These are phyloP conservation scores for Ramazzottius varieornatus DNA, from an alignment of 2,888 invertebrate species.

Conservation along the genomic window DNA sequence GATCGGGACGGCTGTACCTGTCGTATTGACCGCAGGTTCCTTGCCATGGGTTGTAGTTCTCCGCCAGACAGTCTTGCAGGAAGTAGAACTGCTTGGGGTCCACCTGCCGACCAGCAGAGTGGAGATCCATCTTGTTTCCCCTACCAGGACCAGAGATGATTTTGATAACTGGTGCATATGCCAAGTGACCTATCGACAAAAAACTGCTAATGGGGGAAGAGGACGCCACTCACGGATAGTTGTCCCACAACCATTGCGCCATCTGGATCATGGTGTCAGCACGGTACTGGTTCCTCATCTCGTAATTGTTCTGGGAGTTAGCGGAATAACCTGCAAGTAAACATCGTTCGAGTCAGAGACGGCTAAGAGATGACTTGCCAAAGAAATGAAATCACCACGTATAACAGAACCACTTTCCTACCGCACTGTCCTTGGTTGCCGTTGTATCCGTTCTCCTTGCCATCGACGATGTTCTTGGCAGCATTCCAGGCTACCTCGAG, in stretches of 20 bases:
- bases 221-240: conserved; percentile 1
- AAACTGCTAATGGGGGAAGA: no score
- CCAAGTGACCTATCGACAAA: no score
- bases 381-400: neutral
- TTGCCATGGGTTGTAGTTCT: neutral
- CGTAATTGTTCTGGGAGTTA: neutral
- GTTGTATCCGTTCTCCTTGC: neutral
- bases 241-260: neutral
- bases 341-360: no score
- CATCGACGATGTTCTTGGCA: neutral
- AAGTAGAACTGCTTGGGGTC: neutral
- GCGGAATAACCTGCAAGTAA: neutral
- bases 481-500: neutral
- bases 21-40: neutral
- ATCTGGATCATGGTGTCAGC: neutral
- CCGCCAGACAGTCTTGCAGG: neutral
- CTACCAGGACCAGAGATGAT: no score
- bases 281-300: neutral
- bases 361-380: neutral
- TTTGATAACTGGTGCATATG: no score
- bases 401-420: neutral
- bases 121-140: neutral
- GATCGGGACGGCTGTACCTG: neutral
- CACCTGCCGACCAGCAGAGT: neutral
- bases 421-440: neutral